phyloP scores from a whole-genome alignment of 64 coral and sea anemone genomes.

The Acropora yongei region DNA sequence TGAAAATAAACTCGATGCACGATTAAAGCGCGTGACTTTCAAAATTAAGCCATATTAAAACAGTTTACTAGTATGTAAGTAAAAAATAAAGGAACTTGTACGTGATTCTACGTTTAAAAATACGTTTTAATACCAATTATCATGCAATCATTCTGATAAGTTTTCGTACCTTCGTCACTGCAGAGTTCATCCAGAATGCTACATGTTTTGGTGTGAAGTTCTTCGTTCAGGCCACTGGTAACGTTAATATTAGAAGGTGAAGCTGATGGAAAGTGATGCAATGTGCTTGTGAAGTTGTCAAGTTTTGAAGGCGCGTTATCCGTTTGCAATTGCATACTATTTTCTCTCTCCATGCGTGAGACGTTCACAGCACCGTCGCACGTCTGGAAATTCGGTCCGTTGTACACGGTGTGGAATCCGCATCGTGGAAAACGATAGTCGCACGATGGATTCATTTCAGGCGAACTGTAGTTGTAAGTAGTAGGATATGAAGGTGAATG shows the following conservation, averaged over 20 bases:
- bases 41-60: no score
- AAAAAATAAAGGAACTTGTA: slow-evolving; percentile 26
- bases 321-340: not conserved
- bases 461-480: not conserved
- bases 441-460: slow-evolving; percentile 29
- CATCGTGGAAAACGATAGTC: not conserved
- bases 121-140: not conserved
- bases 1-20: not conserved
- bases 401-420: not conserved
- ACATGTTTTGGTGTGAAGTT: not conserved
- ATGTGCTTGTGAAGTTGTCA: slow-evolving; percentile 10
- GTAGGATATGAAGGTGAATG: slow-evolving; percentile 13
- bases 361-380: slow-evolving; percentile 16
- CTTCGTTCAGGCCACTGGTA: not conserved
- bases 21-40: no score
- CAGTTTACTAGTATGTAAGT: not conserved
- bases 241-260: not conserved
- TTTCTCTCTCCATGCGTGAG: not conserved
- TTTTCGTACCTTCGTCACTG: slow-evolving; percentile 34
- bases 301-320: slow-evolving; percentile 24
- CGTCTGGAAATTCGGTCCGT: slow-evolving; percentile 1
- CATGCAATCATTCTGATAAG: not conserved
- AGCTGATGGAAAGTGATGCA: slow-evolving; percentile 22
- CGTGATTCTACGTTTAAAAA: not conserved
- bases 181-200: not conserved